These are phyloP conservation scores for Colius striatus DNA, from an alignment of 2,113 vertebrate species.

Conservation along the genomic window DNA sequence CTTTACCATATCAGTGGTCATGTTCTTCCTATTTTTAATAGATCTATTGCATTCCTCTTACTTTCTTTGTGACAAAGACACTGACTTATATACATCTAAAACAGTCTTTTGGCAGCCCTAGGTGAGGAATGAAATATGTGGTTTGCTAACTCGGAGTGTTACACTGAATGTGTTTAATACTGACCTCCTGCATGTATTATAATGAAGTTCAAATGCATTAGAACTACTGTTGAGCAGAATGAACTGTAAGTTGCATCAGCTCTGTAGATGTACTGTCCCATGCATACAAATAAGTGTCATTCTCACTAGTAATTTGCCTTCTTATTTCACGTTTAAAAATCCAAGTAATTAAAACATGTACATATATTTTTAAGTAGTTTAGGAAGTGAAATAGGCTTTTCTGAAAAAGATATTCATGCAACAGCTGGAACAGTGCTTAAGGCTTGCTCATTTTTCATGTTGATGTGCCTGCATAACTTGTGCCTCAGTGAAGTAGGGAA, in stretches of 20 bases:
- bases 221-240: background rate
- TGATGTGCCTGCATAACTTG: background rate
- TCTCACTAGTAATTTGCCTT: background rate
- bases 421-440: background rate
- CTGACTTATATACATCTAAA: background rate
- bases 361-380: background rate
- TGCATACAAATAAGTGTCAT: accelerated
- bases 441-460: background rate
- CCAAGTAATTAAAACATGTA: background rate
- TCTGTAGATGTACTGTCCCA: background rate
- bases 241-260: background rate
- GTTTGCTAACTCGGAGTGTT: background rate
- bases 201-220: background rate
- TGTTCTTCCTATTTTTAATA: background rate
- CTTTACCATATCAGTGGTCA: background rate
- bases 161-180: background rate
- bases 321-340: background rate
- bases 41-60: background rate
- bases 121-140: background rate
- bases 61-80: background rate
- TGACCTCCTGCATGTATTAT: background rate
- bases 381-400: background rate
- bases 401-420: background rate
- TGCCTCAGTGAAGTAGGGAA: background rate
- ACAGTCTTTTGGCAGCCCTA: background rate